Evolutionary conservation across 2,888 invertebrate genomes (phyloP), one percentile per base, ranked within the genome.

Genomic region (Hirtodrosophila trivittata): DNA sequence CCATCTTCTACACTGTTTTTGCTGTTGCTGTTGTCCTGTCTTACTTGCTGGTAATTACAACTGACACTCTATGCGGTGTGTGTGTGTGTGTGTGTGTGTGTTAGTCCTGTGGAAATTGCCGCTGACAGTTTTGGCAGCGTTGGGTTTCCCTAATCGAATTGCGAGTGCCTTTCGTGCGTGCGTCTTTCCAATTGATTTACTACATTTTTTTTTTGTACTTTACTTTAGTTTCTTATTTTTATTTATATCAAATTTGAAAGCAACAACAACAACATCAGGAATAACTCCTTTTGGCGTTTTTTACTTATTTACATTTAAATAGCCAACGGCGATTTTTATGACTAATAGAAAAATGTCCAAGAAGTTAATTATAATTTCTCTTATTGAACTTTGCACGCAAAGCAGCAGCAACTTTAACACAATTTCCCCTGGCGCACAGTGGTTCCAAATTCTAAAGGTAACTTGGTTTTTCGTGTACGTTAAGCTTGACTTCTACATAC

Each of bases 71-170:
- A 33, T 5, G 9, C 2, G 18, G 18, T 7, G 33, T 6, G 33
- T n/a, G 33, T n/a, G 33, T 8, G 37, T 12, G 47, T 14, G 33
- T 9, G 9, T 7, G 28, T 9, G 9, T 28, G 71, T 35, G 49
- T 13, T 37, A 32, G 35, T 38, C 13, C 42, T 41, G 42, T 32
- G 62, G 41, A 71, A 72, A 86, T 77, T 80, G 50, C 45, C 49
- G 62, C 62, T 74, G 81, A 86, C 81, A 81, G 64, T 83, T 75
- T 75, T 62, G 64, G 41, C 65, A 64, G 64, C 39, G 30, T 66
- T 39, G 56, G 37, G 49, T 47, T 47, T 46, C 38, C 49, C 68
- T 84, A 86, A 82, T 82, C 82, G 82, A 84, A 81, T 82, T 81
- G 37, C 52, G 39, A 78, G 60, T 56, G 42, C 52, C 51, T 43